Conservation (phyloP, 2,113 vertebrate genomes). For the Chloropsis cyanopogon region DNA sequence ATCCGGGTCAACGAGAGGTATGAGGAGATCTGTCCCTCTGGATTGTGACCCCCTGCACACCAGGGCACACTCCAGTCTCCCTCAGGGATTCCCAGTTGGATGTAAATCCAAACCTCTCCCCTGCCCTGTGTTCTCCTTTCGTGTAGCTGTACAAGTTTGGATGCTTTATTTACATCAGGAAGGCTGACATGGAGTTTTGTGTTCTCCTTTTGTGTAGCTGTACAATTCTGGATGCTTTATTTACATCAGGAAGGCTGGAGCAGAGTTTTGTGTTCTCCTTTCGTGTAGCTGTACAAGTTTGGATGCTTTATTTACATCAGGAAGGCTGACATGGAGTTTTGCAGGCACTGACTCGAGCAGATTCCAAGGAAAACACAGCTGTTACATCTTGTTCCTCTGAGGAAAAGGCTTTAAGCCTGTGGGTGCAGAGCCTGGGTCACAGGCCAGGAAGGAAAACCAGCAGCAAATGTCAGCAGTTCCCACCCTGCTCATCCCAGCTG, state of each 20-base stretch:
- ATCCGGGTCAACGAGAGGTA: conserved; percentile 84
- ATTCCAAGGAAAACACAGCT: background rate
- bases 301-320: background rate
- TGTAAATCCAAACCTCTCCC: background rate
- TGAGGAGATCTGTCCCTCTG: background rate
- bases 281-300: background rate
- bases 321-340: background rate
- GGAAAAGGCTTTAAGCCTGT: background rate
- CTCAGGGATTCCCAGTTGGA: background rate
- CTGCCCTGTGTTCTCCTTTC: background rate
- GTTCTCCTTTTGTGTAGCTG: too few species aligned
- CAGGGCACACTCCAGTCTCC: background rate
- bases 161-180: background rate
- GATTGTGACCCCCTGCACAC: too few species aligned
- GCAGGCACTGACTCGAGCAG: background rate
- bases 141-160: background rate
- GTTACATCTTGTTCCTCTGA: background rate
- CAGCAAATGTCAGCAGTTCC: too few species aligned
- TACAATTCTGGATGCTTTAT: too few species aligned
- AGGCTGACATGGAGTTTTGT: too few species aligned
- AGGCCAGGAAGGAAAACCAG: too few species aligned
- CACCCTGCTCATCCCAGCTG: background rate
- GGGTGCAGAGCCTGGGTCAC: background rate
- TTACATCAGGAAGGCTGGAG: too few species aligned
- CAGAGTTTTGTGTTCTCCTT: background rate